A percentile compares a stretch with the other conserved stretches of the same genome.
phyloP scores from a whole-genome alignment of 30 jellyfish, hydroid and myxozoan species.

The Aurelia sp. region DNA sequence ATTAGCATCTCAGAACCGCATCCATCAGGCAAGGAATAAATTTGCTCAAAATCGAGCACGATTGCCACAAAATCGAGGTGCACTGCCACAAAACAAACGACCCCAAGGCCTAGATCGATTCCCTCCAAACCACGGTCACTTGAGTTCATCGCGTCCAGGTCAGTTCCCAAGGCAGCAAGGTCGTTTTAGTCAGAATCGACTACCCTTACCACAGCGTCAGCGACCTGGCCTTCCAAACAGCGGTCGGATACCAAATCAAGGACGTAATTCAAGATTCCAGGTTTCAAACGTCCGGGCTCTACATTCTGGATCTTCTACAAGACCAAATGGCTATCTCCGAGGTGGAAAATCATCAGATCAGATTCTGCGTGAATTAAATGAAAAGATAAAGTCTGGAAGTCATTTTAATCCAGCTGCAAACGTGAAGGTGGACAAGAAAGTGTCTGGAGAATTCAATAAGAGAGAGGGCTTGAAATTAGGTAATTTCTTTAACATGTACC shows the following conservation, averaged over 20 bases:
- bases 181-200: too few species aligned
- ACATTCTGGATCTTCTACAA: neutral
- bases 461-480: constrained; percentile 40
- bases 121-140: too few species aligned
- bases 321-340: neutral
- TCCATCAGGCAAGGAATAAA: neutral
- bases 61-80: constrained; percentile 5
- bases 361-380: neutral
- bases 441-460: constrained; percentile 21
- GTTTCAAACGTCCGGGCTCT: neutral
- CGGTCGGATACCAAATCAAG: too few species aligned
- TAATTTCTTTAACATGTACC: neutral
- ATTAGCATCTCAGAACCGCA: neutral
- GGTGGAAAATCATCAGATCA: constrained; percentile 2
- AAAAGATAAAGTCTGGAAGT: neutral
- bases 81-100: neutral
- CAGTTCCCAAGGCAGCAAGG: too few species aligned
- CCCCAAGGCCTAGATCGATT: too few species aligned
- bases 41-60: neutral
- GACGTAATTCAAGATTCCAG: neutral
- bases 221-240: too few species aligned
- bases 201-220: too few species aligned
- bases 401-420: neutral
- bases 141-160: too few species aligned
- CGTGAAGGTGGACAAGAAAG: neutral